A percentile compares a stretch with the other conserved stretches of the same genome.
These are phyloP conservation scores for Melanaphis sacchari DNA, from an alignment of 1,140 invertebrate genomes.

Conservation along the genomic window DNA sequence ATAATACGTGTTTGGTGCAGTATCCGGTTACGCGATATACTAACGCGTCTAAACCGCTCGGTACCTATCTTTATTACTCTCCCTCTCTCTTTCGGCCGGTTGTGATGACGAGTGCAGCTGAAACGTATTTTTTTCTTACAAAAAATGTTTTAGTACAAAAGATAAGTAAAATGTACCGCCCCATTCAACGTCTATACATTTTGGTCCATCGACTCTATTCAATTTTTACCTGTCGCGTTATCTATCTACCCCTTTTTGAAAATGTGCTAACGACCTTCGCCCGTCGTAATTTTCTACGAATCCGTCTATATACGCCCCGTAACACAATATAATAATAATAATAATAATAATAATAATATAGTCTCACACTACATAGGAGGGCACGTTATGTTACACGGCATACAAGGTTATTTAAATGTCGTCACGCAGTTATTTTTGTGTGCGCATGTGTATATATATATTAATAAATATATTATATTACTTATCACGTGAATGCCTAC, in stretches of 20 bases:
- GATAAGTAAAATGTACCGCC: slow-evolving; percentile 32
- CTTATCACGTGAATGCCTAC: not conserved
- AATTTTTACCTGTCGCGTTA: slow-evolving; percentile 46
- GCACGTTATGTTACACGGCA: not conserved
- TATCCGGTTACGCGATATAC: slow-evolving; percentile 31
- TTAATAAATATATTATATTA: not conserved
- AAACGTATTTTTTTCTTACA: slow-evolving; percentile 49
- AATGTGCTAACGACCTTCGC: slow-evolving; percentile 40
- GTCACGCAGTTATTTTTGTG: not conserved
- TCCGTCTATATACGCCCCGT: not conserved
- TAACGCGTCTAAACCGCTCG: not conserved
- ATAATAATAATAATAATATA: not conserved
- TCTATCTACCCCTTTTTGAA: slow-evolving; percentile 40
- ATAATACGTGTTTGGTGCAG: not conserved
- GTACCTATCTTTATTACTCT: not conserved
- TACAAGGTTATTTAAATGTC: slow-evolving; percentile 40
- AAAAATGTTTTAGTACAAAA: slow-evolving; percentile 28
- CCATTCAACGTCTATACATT: slow-evolving; percentile 2
- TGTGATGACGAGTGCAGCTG: slow-evolving; percentile 38
- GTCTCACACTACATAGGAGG: not conserved
- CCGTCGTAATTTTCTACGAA: not conserved
- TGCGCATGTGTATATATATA: not conserved
- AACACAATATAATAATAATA: not conserved
- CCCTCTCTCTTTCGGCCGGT: not conserved
- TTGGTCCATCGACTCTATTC: slow-evolving; percentile 56